Evolutionary conservation across 2,888 invertebrate species (phyloP).

Genomic region (Ctenicera cuprea): DNA sequence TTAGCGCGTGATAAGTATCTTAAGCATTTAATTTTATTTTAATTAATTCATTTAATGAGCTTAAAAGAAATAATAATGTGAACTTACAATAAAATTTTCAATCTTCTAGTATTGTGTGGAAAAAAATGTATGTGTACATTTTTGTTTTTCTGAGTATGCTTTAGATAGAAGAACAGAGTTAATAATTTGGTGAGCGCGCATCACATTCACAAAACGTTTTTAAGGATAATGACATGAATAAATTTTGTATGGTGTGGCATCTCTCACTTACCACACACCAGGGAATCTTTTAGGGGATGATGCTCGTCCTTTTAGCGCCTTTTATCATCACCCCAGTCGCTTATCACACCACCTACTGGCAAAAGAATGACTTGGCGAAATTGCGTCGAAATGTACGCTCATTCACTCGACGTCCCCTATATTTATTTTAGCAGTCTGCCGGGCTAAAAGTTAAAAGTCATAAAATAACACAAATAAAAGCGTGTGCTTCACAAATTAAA

Average conservation of each 20-base stretch:
- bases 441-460: conserved; percentile 46
- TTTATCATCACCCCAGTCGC: conserved; percentile 66
- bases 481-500: conserved; percentile 52
- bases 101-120: too few relatives aligned
- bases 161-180: not conserved
- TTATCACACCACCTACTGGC: conserved; percentile 63
- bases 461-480: conserved; percentile 54
- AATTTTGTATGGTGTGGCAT: conserved; percentile 44
- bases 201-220: conserved; percentile 6
- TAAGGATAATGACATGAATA: conserved; percentile 38
- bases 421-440: conserved; percentile 40
- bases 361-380: conserved; percentile 61
- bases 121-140: too few relatives aligned
- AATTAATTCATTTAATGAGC: too few relatives aligned
- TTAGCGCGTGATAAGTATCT: too few relatives aligned
- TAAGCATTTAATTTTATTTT: too few relatives aligned
- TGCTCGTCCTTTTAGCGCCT: conserved; percentile 66
- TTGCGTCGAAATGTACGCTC: conserved; percentile 50
- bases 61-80: too few relatives aligned
- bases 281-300: conserved; percentile 63
- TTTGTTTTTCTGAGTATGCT: not conserved
- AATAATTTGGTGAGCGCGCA: not conserved
- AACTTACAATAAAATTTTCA: too few relatives aligned
- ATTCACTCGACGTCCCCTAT: conserved; percentile 39
- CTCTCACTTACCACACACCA: conserved; percentile 56